Conservation (phyloP, 2,113 vertebrate species). For the Tragelaphus strepsiceros region DNA sequence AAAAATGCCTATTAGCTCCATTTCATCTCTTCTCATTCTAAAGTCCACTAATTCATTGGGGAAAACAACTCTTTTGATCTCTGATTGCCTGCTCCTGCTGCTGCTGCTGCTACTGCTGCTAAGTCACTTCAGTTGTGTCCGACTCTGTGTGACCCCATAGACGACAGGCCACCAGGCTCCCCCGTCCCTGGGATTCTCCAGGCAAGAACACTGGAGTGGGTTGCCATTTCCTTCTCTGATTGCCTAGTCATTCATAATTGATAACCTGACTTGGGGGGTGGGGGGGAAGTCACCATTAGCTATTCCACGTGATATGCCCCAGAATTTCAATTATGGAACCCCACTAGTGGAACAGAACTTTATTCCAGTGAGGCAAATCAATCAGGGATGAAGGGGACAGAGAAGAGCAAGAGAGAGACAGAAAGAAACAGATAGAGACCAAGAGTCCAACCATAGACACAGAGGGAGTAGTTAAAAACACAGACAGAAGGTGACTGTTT, state of each 20-base stretch:
- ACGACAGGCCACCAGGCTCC: too few species aligned
- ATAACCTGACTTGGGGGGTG: conserved; percentile 58
- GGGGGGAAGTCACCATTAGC: conserved; percentile 59
- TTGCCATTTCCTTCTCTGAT: too few species aligned
- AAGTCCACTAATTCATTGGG: conserved; percentile 68
- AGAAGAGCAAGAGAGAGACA: background rate
- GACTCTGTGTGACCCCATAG: too few species aligned
- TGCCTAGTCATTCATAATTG: conserved; percentile 70
- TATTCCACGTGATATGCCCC: conserved; percentile 61
- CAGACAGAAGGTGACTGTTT: conserved; percentile 48
- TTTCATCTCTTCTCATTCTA: conserved; percentile 68
- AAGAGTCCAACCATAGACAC: background rate
- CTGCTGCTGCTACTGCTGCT: too few species aligned
- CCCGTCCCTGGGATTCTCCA: too few species aligned
- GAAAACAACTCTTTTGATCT: conserved; percentile 73
- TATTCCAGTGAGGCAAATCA: conserved; percentile 64
- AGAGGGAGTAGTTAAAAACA: background rate
- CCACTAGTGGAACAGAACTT: conserved; percentile 57
- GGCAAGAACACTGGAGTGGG: too few species aligned
- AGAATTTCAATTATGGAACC: conserved; percentile 65
- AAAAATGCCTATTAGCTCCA: conserved; percentile 59
- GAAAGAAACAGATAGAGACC: background rate
- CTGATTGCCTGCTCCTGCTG: conserved; percentile 38
- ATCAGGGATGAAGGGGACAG: background rate
- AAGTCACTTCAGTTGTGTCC: too few species aligned